Evolutionary conservation across 1,140 invertebrate genomes (phyloP), one percentile per base, ranked within the genome.

Genomic region (Antheraea pernyi): DNA sequence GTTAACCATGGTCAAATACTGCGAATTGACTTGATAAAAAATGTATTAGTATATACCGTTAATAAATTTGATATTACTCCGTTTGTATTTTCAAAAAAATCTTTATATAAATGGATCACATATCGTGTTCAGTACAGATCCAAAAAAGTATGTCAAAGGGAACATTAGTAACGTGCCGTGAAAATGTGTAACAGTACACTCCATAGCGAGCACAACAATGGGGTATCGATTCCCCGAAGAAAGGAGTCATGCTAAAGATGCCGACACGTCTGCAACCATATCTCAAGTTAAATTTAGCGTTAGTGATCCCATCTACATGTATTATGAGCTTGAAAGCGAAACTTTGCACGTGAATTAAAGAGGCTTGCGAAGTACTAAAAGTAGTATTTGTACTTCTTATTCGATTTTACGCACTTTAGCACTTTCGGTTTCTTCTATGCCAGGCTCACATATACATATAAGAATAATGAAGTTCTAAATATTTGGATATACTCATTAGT

Each of bases 221-320:
- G 87, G 73, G 79, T 81, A 85, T 87, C 82, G 86, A 67, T 91
- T 89, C 88, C 70, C 72, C 82, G 86, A 90, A 89, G 75, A 80
- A 79, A 71, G 75, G 75, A 77, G 73, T 63, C 71, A 58, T 71
- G 67, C 67, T 74, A 80, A 82, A 81, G 82, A 73, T 73, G 85
- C 83, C 85, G 81, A 72, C 73, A 48, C 72, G 77, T 74, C 72
- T 79, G 72, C 16, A 53, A 71, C 67, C 74, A 72, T 72, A 72
- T 73, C 77, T 79, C 70, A 73, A 66, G 84, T 90, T 90, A 89
- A 91, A 91, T 91, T 90, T 88, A 88, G 86, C 86, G 86, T 89
- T 83, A 89, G 84, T 88, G 81, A 91, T 91, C 82, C 76, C 80
- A 86, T 89, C 76, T 85, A 73, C 70, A 78, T 76, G 76, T 48